Evolutionary conservation across 2,113 vertebrate species (phyloP).

Genomic region (Cynoglossus semilaevis): DNA sequence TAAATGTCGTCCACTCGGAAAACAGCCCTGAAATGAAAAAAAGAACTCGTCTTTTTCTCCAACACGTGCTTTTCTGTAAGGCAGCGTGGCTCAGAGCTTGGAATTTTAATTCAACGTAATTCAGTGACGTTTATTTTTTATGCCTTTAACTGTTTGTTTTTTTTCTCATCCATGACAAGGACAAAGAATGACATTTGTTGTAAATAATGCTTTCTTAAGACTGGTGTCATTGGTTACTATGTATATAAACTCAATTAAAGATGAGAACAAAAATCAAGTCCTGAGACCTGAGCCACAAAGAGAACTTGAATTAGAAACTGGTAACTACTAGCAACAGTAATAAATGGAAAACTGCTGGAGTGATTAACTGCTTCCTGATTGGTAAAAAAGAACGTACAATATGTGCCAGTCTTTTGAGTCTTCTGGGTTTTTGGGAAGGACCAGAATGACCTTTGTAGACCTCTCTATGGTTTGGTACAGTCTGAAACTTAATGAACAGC

Average conservation of each 20-base stretch:
- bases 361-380: conserved; percentile 16
- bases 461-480: conserved; percentile 48
- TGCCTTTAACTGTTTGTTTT: background rate
- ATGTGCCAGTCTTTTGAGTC: conserved; percentile 21
- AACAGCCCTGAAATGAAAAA: conserved; percentile 59
- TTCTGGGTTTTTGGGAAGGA: conserved; percentile 18
- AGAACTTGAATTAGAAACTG: conserved; percentile 1
- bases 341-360: conserved; percentile 1
- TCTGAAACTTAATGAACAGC: conserved; percentile 62
- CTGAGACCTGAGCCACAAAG: too few relatives aligned
- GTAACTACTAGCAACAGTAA: background rate
- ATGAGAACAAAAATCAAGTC: too few relatives aligned
- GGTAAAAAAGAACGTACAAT: conserved; percentile 21
- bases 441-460: conserved; percentile 69
- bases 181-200: background rate
- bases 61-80: too few relatives aligned
- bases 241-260: too few relatives aligned
- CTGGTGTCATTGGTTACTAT: too few relatives aligned
- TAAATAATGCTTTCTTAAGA: conserved; percentile 10
- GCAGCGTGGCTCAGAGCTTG: too few relatives aligned
- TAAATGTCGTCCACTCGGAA: conserved; percentile 65
- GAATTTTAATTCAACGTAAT: too few relatives aligned
- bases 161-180: too few relatives aligned
- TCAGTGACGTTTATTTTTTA: background rate
- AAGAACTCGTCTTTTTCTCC: too few relatives aligned